Base-by-base conservation (phyloP, 2,888 invertebrate species). In the Trachelus troglodyta region DNA sequence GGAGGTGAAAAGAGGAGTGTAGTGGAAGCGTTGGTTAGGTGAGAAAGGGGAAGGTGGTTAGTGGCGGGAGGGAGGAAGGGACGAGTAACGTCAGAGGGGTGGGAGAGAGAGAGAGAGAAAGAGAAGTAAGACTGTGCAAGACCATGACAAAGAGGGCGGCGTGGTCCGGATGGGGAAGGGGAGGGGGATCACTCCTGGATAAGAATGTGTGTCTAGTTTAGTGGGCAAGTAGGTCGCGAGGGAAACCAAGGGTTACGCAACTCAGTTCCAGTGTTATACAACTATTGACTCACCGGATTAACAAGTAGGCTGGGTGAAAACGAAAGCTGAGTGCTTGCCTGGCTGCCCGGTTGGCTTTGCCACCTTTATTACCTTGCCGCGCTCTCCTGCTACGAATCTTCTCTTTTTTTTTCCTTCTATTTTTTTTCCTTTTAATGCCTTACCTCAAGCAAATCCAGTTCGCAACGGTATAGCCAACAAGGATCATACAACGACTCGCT, bases 171-270 rank as follows among this genome's bases (percentile, higher is more conserved):
- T 6, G 0, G 34, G 34, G 6, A 3, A 3, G 35, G 2, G 0
- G 35, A 4, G 76, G 69, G 69, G 40, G 73, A 71, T 74, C 71
- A 82, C 83, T 83, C 83, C 80, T 85, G 90, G 89, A 90, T 90
- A 90, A 91, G 90, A 91, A 92, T 90, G 90, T 92, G 86, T 91
- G 92, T 92, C 92, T 92, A 92, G 92, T 91, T 91, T 91, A 91
- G 89, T 91, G 90, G 91, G 91, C 91, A 91, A 91, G 91, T 91
- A 89, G 91, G 91, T 91, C 91, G 90, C 88, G 87, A 89, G 90
- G 89, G 90, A 90, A 91, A 91, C 88, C 87, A 87, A 87, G 85
- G 83, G 85, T 91, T 91, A 90, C 90, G 91, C 91, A 91, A 91
- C 87, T 84, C 85, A 86, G 88, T 89, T 90, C 89, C 91, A 90